phyloP scores from a whole-genome alignment of 2,888 invertebrate species.

The Melieria crassipennis region DNA sequence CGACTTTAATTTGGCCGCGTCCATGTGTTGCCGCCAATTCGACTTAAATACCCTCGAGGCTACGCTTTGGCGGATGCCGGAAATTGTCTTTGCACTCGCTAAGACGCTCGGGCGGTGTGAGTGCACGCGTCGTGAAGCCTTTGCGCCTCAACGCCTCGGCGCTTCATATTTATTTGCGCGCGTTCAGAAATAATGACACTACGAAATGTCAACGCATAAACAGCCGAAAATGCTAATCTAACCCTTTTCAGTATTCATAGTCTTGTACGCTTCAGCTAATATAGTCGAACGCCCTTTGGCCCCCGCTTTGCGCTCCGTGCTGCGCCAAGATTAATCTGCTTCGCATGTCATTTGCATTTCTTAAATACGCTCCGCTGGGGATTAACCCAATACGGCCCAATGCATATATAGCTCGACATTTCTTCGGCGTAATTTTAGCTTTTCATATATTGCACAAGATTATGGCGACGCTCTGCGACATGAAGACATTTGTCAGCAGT shows the following conservation, averaged over 20 bases:
- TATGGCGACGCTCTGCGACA: too few species aligned
- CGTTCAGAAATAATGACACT: slow-evolving; percentile 24
- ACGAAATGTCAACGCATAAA: slow-evolving; percentile 53
- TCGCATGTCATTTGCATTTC: slow-evolving; percentile 55
- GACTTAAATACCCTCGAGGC: slow-evolving; percentile 48
- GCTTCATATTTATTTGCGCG: slow-evolving; percentile 4
- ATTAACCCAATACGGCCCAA: slow-evolving; percentile 9
- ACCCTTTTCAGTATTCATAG: slow-evolving; percentile 65
- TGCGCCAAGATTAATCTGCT: slow-evolving; percentile 50
- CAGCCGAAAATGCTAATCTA: slow-evolving; percentile 60
- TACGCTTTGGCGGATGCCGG: slow-evolving; percentile 40
- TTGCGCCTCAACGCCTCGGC: slow-evolving; percentile 16
- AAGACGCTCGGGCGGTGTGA: slow-evolving; percentile 52
- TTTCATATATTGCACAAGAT: background rate
- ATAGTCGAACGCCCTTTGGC: slow-evolving; percentile 16
- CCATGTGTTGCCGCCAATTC: slow-evolving; percentile 40
- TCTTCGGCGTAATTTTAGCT: background rate
- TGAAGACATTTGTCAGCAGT: too few species aligned
- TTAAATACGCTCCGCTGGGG: slow-evolving; percentile 47
- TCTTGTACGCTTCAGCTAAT: slow-evolving; percentile 51
- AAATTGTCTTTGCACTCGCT: slow-evolving; percentile 47
- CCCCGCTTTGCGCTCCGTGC: slow-evolving; percentile 10
- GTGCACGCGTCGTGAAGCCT: slow-evolving; percentile 49
- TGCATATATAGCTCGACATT: too few species aligned
- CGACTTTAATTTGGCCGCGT: slow-evolving; percentile 31